Evolutionary conservation across 2,888 invertebrate genomes (phyloP).

Genomic region (Muschampia plurimacula): DNA sequence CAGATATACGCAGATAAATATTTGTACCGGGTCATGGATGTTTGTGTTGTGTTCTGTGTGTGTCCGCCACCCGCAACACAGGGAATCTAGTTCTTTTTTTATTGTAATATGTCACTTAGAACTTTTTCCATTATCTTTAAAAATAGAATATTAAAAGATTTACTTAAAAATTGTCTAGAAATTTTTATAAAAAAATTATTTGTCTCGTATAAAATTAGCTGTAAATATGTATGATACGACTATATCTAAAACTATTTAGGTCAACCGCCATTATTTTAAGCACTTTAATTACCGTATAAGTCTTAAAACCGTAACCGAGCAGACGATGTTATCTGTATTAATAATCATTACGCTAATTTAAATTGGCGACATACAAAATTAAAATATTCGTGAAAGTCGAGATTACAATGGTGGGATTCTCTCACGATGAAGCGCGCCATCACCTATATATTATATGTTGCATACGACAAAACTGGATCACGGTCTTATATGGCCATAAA

Average conservation of each 20-base stretch:
- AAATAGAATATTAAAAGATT: too few species aligned
- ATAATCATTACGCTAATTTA: slow-evolving; percentile 72
- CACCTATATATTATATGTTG: slow-evolving; percentile 63
- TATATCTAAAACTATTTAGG: slow-evolving; percentile 12
- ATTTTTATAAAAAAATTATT: too few species aligned
- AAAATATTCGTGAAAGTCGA: slow-evolving; percentile 79
- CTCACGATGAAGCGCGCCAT: slow-evolving; percentile 66
- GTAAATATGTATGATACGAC: background rate
- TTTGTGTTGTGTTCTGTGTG: too few species aligned
- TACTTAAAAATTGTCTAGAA: too few species aligned
- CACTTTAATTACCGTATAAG: slow-evolving; percentile 29
- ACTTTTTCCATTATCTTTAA: too few species aligned
- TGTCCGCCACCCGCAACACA: too few species aligned
- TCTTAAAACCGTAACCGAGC: slow-evolving; percentile 30
- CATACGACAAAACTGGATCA: slow-evolving; percentile 61
- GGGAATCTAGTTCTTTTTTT: too few species aligned
- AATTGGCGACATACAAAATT: slow-evolving; percentile 78
- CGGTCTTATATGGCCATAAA: slow-evolving; percentile 53
- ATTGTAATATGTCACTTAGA: too few species aligned
- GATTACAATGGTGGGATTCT: slow-evolving; percentile 69
- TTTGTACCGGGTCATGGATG: too few species aligned
- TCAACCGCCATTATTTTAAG: background rate
- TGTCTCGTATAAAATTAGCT: too few species aligned
- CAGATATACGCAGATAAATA: too few species aligned
- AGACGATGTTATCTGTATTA: slow-evolving; percentile 53